Evolutionary conservation across 1,140 invertebrate species (phyloP), one percentile per base, ranked within the genome.

Genomic region (Mesaphorura yosii): DNA sequence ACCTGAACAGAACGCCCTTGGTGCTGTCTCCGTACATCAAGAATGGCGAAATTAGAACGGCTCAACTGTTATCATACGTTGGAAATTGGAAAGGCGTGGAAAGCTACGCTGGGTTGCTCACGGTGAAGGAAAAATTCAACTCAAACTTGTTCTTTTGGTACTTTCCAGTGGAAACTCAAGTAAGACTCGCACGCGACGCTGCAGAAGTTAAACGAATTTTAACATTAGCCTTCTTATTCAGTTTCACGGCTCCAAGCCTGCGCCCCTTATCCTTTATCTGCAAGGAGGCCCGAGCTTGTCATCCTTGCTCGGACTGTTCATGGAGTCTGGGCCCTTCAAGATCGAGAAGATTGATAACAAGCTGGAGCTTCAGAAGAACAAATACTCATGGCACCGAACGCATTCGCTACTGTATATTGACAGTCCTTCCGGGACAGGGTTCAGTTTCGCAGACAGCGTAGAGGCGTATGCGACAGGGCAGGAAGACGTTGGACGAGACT

Each of bases 361-460:
- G 48, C 73, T 75, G 15, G 77, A 72, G 64, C 58, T 80, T 45
- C 67, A 76, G 67, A 60, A 67, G 65, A 74, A 84, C 26, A 75
- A 82, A 64, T 79, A 78, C 41, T 80, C 81, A 6, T 91, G 87
- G 87, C 81, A 78, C 48, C 69, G 74, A 15, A 76, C 74, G 4
- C 81, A 84, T 62, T 81, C 84, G 64, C 64, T 91, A 25, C 72
- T 91, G 17, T 91, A 84, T 63, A 83, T 91, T 49, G 88, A 92
- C 65, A 89, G 88, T 68, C 88, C 88, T 5, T 86, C 88, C 38
- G 85, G 84, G 2, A 83, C 84, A 19, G 60, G 60, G 2, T 62
- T 62, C 27, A 62, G 60, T 37, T 60, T 60, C 31, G 48, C 58
- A 0, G 44, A 51, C 12, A 58, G 31, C 28, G 45, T 54, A 15